Evolutionary conservation across 1,140 invertebrate genomes (phyloP).

Genomic region (Brachionus manjavacas): DNA sequence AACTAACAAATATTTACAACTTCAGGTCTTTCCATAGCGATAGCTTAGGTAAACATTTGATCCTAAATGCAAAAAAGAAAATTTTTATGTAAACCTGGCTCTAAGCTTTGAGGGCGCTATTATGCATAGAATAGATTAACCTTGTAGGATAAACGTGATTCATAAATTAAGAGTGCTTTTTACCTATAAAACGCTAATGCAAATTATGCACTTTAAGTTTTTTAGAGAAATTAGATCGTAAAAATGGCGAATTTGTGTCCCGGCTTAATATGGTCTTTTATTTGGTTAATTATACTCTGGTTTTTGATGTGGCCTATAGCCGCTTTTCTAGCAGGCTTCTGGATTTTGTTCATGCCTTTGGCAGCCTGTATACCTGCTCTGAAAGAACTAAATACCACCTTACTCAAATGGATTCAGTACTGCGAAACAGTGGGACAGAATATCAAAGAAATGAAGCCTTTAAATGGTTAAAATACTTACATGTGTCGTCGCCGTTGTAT

Average conservation of each 20-base stretch:
- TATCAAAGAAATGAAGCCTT: constrained; percentile 30
- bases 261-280: constrained; percentile 33
- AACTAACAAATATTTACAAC: not conserved
- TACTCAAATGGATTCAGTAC: constrained; percentile 39
- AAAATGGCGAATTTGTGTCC: constrained; percentile 36
- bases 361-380: not conserved
- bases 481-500: constrained; percentile 32
- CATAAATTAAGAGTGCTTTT: not conserved
- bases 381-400: constrained; percentile 25
- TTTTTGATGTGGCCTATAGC: constrained; percentile 40
- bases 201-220: not conserved
- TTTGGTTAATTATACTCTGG: constrained; percentile 20
- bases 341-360: constrained; percentile 21
- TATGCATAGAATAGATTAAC: not conserved
- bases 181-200: not conserved
- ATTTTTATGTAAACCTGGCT: not conserved
- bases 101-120: not conserved
- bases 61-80: not conserved
- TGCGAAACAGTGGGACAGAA: constrained; percentile 27
- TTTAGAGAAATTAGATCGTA: not conserved
- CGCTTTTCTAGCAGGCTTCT: not conserved
- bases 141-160: not conserved
- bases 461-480: constrained; percentile 37
- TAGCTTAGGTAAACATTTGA: not conserved
- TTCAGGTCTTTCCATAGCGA: not conserved